Evolutionary conservation across 2,797 vertebrate genomes (phyloP), one percentile per base, ranked within the genome.

Genomic region (Novumbra hubbsi): DNA sequence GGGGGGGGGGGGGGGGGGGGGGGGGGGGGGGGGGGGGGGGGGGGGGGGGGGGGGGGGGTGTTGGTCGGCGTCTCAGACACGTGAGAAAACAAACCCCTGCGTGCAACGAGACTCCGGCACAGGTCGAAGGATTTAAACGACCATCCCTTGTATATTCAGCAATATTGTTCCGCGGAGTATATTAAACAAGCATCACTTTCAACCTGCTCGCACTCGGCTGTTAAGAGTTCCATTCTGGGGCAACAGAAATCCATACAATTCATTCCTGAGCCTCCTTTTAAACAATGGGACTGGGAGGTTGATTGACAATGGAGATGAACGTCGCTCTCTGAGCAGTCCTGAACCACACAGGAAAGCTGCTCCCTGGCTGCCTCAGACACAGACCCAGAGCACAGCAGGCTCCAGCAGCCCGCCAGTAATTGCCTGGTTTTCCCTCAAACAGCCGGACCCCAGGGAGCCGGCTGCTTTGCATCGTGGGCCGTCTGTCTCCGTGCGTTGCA

Each of bases 321-420:
- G 76, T 48, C 68, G 76, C 77, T 81, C 76, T 86, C 64, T 77
- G 73, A 75, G 21, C 78, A 82, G 81, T 68, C 71, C 75, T 21
- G 62, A 75, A 79, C 38, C 64, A 77, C 81, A 85, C 74, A 77
- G 72, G 60, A 78, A 87, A 78, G 84, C 72, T 87, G 83, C 75
- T 84, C 84, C 79, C 88, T 89, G 89, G 85, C 83, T 81, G 19
- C 12, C 30, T 48, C 63, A 71, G 82, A 87, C 73, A 81, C 75
- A 75, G 70, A 72, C 27, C 77, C 81, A 86, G 88, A 91, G 91
- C 86, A 73, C 52, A 78, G 30, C 57, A 50, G 71, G 81, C 77
- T 87, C 73, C 70, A 76, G 82, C 76, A 84, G 79, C 28, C 84
- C 55, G 64, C 78, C 72, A 74, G 79, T 87, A 91, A 90, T 85